Conservation (phyloP, 2,797 vertebrate species). For the Psittacula echo region DNA sequence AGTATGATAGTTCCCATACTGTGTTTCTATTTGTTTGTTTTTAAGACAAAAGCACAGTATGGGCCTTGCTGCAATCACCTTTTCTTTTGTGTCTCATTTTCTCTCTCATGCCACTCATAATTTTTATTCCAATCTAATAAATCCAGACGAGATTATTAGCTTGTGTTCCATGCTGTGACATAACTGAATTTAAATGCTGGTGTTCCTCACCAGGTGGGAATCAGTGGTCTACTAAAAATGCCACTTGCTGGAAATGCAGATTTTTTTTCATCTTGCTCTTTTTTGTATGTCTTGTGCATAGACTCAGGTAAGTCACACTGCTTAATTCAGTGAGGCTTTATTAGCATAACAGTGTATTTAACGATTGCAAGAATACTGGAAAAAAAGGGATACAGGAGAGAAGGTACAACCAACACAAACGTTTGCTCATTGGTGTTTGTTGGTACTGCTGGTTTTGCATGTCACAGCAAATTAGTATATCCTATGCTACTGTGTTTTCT, state of each 20-base stretch:
- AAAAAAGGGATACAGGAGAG: background rate
- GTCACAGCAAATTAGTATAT: background rate
- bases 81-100: background rate
- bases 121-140: conserved; percentile 17
- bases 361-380: background rate
- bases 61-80: background rate
- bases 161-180: background rate
- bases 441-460: background rate
- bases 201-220: conserved; percentile 10
- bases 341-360: background rate
- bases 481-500: background rate
- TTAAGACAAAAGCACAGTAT: background rate
- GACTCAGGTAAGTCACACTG: background rate
- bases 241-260: background rate
- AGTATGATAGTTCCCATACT: background rate
- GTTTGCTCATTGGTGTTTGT: background rate
- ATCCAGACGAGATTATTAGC: conserved; percentile 16
- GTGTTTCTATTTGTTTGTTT: background rate
- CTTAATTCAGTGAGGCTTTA: background rate
- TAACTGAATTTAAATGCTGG: conserved; percentile 4
- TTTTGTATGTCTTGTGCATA: background rate
- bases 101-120: background rate
- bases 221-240: background rate
- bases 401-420: background rate
- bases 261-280: background rate